Evolutionary conservation across 2,888 invertebrate species (phyloP).

Genomic region (Selenia dentaria): DNA sequence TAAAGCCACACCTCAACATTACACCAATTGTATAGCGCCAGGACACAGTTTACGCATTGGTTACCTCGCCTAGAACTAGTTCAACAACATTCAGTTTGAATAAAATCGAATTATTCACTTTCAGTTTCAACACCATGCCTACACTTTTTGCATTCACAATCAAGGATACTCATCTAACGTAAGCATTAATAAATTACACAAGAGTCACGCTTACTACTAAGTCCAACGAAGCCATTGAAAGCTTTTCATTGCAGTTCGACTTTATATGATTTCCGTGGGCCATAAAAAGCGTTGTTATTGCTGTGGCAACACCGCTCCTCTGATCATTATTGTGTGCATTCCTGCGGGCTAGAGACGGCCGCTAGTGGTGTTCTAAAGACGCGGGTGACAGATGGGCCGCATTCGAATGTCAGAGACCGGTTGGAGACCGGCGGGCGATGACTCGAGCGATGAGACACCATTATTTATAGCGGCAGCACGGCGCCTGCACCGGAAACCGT

Average conservation of each 20-base stretch:
- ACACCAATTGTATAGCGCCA: conserved; percentile 24
- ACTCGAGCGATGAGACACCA: conserved; percentile 77
- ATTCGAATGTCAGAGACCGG: conserved; percentile 54
- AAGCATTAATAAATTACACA: conserved; percentile 17
- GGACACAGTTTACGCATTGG: conserved; percentile 8
- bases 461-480: conserved; percentile 76
- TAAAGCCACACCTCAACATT: conserved; percentile 26
- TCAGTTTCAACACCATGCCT: conserved; percentile 26
- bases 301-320: conserved; percentile 13
- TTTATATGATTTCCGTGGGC: conserved; percentile 19
- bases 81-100: conserved; percentile 32
- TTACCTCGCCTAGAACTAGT: conserved; percentile 26
- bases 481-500: conserved; percentile 79
- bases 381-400: conserved; percentile 64
- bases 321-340: conserved; percentile 27
- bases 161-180: conserved; percentile 7
- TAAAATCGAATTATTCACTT: conserved; percentile 20
- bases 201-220: conserved; percentile 10
- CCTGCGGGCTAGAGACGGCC: conserved; percentile 12
- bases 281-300: conserved; percentile 25
- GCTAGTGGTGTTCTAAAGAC: conserved; percentile 23
- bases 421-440: conserved; percentile 70
- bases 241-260: conserved; percentile 30
- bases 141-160: conserved; percentile 11
- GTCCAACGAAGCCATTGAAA: conserved; percentile 35